phyloP scores from a whole-genome alignment of 2,113 vertebrate genomes.

The Amphilophus citrinellus region DNA sequence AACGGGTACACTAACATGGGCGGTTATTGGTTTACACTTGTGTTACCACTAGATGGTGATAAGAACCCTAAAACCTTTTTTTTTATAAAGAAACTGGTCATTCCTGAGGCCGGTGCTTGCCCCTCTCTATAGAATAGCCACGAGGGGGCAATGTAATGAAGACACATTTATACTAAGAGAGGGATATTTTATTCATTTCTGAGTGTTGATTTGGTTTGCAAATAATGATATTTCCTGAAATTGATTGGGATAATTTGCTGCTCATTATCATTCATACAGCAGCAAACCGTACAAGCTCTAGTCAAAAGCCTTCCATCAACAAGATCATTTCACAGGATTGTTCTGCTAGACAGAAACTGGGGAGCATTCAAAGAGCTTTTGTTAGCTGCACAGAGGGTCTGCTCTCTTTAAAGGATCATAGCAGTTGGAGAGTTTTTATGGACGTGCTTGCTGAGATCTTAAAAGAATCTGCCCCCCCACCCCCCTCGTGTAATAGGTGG shows the following conservation, averaged over 20 bases:
- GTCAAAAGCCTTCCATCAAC: not conserved
- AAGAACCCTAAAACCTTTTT: not conserved
- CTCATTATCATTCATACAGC: not conserved
- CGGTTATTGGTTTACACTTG: not conserved
- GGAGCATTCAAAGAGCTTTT: not conserved
- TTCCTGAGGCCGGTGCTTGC: not conserved
- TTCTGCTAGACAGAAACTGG: not conserved
- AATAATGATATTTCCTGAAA: not conserved
- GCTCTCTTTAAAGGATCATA: slow-evolving; percentile 5
- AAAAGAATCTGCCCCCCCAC: slow-evolving; percentile 16
- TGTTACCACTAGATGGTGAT: slow-evolving; percentile 70
- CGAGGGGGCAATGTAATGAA: slow-evolving; percentile 24
- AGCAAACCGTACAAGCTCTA: not conserved
- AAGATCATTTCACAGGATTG: not conserved
- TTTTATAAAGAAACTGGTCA: not conserved
- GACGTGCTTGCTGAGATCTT: slow-evolving; percentile 21
- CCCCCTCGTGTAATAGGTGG: slow-evolving; percentile 21
- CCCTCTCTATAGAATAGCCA: not conserved
- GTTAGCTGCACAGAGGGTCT: not conserved
- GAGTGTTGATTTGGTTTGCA: not conserved
- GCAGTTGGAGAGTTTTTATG: slow-evolving; percentile 1
- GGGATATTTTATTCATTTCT: slow-evolving; percentile 5
- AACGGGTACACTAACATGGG: too few species aligned
- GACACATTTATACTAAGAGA: not conserved
- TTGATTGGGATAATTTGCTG: not conserved